Percentiles rank a stretch among this genome's conserved stretches.
Conservation (phyloP, 2,888 invertebrate species). For the Lasioglossum malachurum region DNA sequence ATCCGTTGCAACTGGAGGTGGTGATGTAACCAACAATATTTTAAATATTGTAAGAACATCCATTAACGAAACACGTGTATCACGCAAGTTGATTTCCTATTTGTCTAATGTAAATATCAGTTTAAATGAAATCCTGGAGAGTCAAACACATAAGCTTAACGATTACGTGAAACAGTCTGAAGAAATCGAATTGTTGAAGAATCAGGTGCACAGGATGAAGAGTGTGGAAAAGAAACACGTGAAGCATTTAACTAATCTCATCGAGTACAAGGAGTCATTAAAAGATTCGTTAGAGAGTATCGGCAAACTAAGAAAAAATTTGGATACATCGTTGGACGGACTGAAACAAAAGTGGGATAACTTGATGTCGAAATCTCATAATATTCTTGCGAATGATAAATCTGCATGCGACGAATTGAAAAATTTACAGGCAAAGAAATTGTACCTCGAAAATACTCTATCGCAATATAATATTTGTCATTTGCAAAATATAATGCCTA, state of each 20-base stretch:
- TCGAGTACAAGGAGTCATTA: constrained; percentile 55
- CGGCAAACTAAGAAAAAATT: constrained; percentile 35
- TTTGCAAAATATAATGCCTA: constrained; percentile 57
- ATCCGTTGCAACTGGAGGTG: neutral
- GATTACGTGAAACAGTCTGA: constrained; percentile 31
- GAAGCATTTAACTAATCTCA: constrained; percentile 48
- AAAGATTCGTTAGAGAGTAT: constrained; percentile 38
- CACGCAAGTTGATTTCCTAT: constrained; percentile 55
- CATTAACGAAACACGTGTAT: constrained; percentile 52
- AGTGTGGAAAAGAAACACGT: constrained; percentile 58
- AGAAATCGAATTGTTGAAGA: constrained; percentile 54
- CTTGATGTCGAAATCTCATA: constrained; percentile 50
- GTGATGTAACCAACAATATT: constrained; percentile 40
- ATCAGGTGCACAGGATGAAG: constrained; percentile 53
- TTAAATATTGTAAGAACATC: constrained; percentile 54
- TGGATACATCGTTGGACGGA: constrained; percentile 45
- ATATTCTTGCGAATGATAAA: constrained; percentile 43
- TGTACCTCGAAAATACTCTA: constrained; percentile 73
- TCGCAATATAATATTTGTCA: constrained; percentile 51
- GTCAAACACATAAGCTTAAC: constrained; percentile 55
- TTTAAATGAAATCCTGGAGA: constrained; percentile 59
- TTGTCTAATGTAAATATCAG: constrained; percentile 46
- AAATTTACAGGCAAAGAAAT: constrained; percentile 71
- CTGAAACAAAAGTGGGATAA: constrained; percentile 63
- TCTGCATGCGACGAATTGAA: constrained; percentile 73